Conservation (phyloP, 1,140 invertebrate species). For the Dufourea novaeangliae region DNA sequence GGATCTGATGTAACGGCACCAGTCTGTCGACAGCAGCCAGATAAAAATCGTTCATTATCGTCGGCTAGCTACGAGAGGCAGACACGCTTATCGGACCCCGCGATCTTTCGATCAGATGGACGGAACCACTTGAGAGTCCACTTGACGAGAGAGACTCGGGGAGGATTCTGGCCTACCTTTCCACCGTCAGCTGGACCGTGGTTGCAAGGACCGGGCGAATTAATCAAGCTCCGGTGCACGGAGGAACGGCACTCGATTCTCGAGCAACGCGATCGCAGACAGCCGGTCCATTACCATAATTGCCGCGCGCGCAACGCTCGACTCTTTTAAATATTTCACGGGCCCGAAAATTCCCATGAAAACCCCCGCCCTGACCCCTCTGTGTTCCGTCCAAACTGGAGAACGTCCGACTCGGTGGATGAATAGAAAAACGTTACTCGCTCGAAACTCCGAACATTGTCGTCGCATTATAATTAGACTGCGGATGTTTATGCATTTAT, state of each 20-base stretch:
- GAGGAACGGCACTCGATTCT: constrained; percentile 29
- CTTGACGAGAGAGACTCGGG: constrained; percentile 40
- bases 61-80: background rate
- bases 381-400: background rate
- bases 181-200: constrained; percentile 22
- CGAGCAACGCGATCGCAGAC: constrained; percentile 15
- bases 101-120: constrained; percentile 44
- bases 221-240: constrained; percentile 46
- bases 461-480: too few species aligned
- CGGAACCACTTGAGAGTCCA: constrained; percentile 49
- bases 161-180: constrained; percentile 21
- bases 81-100: constrained; percentile 25
- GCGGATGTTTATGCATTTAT: too few species aligned
- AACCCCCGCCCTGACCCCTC: background rate
- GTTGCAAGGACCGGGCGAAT: constrained; percentile 16
- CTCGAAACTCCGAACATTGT: background rate
- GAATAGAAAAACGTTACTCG: background rate
- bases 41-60: constrained; percentile 41
- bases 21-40: constrained; percentile 9
- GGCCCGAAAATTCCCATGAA: background rate
- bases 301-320: constrained; percentile 18
- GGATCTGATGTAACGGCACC: background rate
- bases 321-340: constrained; percentile 14
- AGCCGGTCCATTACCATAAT: constrained; percentile 43
- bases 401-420: background rate